Conservation (phyloP, 1,140 invertebrate species). For the Drosophila punjabiensis region DNA sequence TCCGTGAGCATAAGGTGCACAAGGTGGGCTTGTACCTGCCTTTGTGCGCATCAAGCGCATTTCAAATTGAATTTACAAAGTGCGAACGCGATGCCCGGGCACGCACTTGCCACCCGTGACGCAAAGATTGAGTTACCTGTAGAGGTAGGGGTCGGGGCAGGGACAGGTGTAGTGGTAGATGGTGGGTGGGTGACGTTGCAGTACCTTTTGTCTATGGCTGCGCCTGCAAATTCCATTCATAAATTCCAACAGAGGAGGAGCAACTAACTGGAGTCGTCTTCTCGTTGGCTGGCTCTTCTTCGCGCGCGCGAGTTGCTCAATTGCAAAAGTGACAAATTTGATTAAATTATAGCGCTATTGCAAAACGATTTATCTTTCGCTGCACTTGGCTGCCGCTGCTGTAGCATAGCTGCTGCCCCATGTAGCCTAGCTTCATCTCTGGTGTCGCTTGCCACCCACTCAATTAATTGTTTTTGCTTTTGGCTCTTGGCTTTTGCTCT, state of each 20-base stretch:
- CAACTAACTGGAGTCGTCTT: conserved; percentile 8
- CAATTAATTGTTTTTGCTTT: conserved; percentile 79
- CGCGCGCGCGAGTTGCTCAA: conserved; percentile 64
- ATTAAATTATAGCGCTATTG: conserved; percentile 83
- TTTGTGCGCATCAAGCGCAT: conserved; percentile 70
- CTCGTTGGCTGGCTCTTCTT: not conserved
- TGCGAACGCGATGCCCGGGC: conserved; percentile 52
- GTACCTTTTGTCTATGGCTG: conserved; percentile 18
- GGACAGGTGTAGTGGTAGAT: conserved; percentile 6
- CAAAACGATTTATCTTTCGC: conserved; percentile 81
- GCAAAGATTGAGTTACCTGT: conserved; percentile 43
- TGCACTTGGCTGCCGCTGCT: conserved; percentile 62
- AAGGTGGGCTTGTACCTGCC: conserved; percentile 35
- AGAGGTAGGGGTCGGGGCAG: not conserved
- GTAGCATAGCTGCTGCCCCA: conserved; percentile 21
- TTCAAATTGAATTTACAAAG: conserved; percentile 75
- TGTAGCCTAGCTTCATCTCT: conserved; percentile 8
- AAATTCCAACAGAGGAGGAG: conserved; percentile 46
- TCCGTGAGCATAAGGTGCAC: conserved; percentile 20
- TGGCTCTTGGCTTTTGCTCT: conserved; percentile 46
- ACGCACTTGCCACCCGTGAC: conserved; percentile 43
- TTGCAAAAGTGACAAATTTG: conserved; percentile 83
- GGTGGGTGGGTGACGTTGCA: not conserved
- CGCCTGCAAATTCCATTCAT: conserved; percentile 55
- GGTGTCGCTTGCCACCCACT: conserved; percentile 58